A percentile compares a stretch with the other conserved stretches of the same genome.
Conservation (phyloP, 2,797 vertebrate genomes). For the Lithobates sylvaticus region DNA sequence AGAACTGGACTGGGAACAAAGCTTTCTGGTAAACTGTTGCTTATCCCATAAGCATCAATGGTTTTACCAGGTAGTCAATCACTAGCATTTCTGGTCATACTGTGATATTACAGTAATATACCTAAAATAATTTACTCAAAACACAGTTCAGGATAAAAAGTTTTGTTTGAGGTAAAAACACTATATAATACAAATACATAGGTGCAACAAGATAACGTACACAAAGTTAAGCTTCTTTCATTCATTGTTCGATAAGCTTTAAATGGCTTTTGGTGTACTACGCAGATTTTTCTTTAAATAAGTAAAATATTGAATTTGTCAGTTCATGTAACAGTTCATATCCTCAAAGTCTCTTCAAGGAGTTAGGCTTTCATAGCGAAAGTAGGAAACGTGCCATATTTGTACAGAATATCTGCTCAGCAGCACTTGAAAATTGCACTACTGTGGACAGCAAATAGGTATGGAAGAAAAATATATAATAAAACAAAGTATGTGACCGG, state of each 20-base stretch:
- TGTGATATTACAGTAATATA: not conserved
- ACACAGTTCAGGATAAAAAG: conserved; percentile 20
- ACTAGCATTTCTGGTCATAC: not conserved
- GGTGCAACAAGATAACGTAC: conserved; percentile 42
- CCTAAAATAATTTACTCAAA: not conserved
- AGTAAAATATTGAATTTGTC: conserved; percentile 27
- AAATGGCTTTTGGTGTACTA: conserved; percentile 18
- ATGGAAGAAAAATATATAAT: conserved; percentile 11
- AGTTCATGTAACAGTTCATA: not conserved
- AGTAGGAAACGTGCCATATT: not conserved
- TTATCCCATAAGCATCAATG: no score
- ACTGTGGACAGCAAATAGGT: not conserved
- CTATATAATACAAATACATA: conserved; percentile 47
- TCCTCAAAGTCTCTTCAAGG: not conserved
- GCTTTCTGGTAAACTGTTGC: no score
- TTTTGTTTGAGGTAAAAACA: conserved; percentile 40
- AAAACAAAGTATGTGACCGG: not conserved
- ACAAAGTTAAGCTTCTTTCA: not conserved
- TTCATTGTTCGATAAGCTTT: conserved; percentile 40
- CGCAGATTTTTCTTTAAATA: conserved; percentile 35
- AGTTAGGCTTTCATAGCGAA: conserved; percentile 24
- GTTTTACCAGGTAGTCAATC: no score
- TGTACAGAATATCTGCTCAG: not conserved
- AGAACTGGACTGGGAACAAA: no score
- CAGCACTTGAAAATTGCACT: not conserved